Conservation (phyloP, 1,140 invertebrate genomes). For the Megalopta genalis region DNA sequence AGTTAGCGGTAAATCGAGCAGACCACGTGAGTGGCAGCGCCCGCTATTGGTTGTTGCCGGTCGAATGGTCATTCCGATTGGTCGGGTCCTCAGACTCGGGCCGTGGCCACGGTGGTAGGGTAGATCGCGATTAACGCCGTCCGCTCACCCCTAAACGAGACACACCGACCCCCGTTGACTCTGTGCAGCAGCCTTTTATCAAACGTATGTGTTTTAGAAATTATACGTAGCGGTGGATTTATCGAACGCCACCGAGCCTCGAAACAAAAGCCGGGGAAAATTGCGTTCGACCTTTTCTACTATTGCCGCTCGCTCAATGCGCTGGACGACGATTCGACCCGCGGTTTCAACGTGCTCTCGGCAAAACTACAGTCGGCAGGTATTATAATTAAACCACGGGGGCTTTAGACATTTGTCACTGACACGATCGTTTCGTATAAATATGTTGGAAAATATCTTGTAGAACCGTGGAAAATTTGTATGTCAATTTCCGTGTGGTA, state of each 20-base stretch:
- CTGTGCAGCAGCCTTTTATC: constrained; percentile 48
- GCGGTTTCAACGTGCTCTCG: background rate
- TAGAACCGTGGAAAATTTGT: too few relatives aligned
- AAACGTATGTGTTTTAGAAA: constrained; percentile 62
- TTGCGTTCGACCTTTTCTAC: background rate
- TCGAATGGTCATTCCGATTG: constrained; percentile 49
- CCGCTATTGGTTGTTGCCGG: constrained; percentile 42
- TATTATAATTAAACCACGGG: background rate
- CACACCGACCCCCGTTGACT: constrained; percentile 40
- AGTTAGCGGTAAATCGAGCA: constrained; percentile 69
- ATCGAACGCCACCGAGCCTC: constrained; percentile 44
- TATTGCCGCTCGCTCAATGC: background rate
- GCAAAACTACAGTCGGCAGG: background rate
- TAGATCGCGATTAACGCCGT: constrained; percentile 56
- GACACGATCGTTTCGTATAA: background rate
- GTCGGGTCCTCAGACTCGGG: constrained; percentile 40
- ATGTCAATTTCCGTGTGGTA: too few relatives aligned
- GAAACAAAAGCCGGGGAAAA: constrained; percentile 30
- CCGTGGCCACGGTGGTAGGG: constrained; percentile 24
- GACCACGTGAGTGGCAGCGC: background rate
- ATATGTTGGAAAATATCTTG: background rate
- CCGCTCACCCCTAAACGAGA: constrained; percentile 28
- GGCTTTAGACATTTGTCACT: background rate
- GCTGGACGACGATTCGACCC: background rate
- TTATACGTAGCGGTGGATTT: constrained; percentile 52